Evolutionary conservation across 2,797 vertebrate species (phyloP), one percentile per base, ranked within the genome.

Genomic region (Liparis tanakae): DNA sequence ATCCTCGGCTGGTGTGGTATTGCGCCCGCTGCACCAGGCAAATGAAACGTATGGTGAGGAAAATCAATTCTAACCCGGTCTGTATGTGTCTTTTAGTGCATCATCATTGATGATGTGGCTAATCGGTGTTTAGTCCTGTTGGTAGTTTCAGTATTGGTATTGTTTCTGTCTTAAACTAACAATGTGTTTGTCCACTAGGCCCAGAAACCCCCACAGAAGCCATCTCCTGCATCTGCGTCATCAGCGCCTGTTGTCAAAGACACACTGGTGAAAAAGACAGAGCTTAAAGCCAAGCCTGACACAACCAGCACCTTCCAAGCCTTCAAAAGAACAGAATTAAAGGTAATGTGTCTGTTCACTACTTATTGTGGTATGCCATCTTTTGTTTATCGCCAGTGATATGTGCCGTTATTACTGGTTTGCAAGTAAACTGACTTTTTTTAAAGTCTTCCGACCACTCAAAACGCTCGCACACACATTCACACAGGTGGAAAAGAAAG

Each of bases 1-100:
- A 99, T 91, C 98, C 98, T 36, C 96, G 98, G 13, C 94, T 99
- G 4, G 97, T 99, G 44, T 99, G 98, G 98, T 99, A 99, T 66
- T 99, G 98, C 70, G 97, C 97, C 61, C 96, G 97, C 70, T 99
- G 98, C 87, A 98, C 97, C 83, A 94, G 97, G 68, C 98, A 99
- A 86, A 99, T 99, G 97, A 99, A 99, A 85, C 96, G 95, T 76
- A 97, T 99, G 98, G 98, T 99, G 91, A 90, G 96, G 22, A 67
- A 72, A 41, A 68, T 12, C 1, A 30, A 36, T 72, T 4, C 6
- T 46, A 5, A 39, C 60, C 6, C 25, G 2, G 0, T 39, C 0
- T 56, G 1, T 13, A 22, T 30, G 7, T 20, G 13, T 55, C 1
- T 33, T 8, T 17, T 8, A 30, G 53, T 55, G 51, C 22, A 7